A percentile compares a stretch with the other conserved stretches of the same genome.
These are phyloP conservation scores for Mungos mungo DNA, from an alignment of 2,113 vertebrate genomes.

Conservation along the genomic window DNA sequence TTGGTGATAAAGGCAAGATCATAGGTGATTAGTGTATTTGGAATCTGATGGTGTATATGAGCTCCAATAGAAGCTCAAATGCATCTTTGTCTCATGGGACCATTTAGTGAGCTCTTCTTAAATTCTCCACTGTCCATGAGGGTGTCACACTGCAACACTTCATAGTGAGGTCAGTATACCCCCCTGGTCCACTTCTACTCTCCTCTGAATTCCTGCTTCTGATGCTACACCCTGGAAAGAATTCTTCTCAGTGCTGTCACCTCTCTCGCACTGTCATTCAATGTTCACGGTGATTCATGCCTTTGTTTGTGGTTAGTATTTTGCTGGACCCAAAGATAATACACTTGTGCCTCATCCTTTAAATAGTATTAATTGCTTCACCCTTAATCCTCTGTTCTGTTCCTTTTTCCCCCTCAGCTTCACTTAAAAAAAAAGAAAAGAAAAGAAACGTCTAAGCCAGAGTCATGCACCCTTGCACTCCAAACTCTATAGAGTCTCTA, in stretches of 20 bases:
- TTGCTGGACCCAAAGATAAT: background rate
- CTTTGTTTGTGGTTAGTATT: background rate
- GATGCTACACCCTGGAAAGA: background rate
- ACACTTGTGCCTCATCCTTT: background rate
- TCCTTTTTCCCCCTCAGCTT: background rate
- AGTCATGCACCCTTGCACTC: background rate
- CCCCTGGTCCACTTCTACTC: background rate
- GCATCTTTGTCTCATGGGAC: background rate
- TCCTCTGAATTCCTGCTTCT: background rate
- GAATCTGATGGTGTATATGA: background rate
- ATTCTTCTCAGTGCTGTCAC: background rate
- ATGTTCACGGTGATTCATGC: background rate
- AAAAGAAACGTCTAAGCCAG: background rate
- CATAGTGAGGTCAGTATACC: background rate
- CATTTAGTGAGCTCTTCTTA: background rate
- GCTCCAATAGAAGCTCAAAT: background rate
- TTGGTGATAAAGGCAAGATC: background rate
- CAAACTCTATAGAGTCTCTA: background rate
- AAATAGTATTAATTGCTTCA: background rate
- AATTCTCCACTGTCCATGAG: background rate
- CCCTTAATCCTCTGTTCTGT: background rate
- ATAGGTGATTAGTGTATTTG: background rate
- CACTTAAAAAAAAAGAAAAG: background rate
- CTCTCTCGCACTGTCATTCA: background rate
- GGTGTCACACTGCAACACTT: background rate